These are phyloP conservation scores for Plemyria rubiginata DNA, from an alignment of 2,888 invertebrate genomes.

Conservation along the genomic window DNA sequence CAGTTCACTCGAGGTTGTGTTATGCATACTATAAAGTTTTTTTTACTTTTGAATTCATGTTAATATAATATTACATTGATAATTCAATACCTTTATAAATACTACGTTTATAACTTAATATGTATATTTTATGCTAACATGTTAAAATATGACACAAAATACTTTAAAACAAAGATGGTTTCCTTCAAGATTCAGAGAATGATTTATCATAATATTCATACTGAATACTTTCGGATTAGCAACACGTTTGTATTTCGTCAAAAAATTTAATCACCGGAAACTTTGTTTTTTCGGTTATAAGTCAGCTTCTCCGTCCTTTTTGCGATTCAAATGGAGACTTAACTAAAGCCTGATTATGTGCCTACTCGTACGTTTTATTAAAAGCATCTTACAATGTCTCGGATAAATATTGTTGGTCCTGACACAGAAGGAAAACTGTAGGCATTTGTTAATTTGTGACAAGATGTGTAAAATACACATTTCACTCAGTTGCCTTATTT, in stretches of 20 bases:
- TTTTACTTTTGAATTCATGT: slow-evolving; percentile 26
- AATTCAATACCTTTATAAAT: not conserved
- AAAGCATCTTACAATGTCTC: slow-evolving; percentile 56
- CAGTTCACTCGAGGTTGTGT: slow-evolving; percentile 81
- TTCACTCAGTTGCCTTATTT: slow-evolving; percentile 7
- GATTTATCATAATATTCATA: too few species aligned
- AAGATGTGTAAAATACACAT: not conserved
- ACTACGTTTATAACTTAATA: slow-evolving; percentile 11
- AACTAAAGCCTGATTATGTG: slow-evolving; percentile 74
- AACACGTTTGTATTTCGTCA: not conserved
- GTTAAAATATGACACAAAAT: slow-evolving; percentile 56
- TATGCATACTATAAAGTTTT: slow-evolving; percentile 38
- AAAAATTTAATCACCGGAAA: not conserved
- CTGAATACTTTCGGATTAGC: too few species aligned
- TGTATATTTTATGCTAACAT: slow-evolving; percentile 52
- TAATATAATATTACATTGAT: slow-evolving; percentile 32
- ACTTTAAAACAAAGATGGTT: not conserved
- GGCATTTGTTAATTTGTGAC: not conserved
- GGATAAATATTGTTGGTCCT: slow-evolving; percentile 36
- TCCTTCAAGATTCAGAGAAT: too few species aligned
- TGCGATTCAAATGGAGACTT: slow-evolving; percentile 46
- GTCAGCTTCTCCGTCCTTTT: slow-evolving; percentile 76
- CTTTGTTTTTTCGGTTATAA: slow-evolving; percentile 18
- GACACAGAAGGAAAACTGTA: not conserved
- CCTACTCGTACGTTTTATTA: slow-evolving; percentile 70